These are phyloP conservation scores for Litocranius walleri DNA, from an alignment of 2,113 vertebrate genomes.

Conservation along the genomic window DNA sequence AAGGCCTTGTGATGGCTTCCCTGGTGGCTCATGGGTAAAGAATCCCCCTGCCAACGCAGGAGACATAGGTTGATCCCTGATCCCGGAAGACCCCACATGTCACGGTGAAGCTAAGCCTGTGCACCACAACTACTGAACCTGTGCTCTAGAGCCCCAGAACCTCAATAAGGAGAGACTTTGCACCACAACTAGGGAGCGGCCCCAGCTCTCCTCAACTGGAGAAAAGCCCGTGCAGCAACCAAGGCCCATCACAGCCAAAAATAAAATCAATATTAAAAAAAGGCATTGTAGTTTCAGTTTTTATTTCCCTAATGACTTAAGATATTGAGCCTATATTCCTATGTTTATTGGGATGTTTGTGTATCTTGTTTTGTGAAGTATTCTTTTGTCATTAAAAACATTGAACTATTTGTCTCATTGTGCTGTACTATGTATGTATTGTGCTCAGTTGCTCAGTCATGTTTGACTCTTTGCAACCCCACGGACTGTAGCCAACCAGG, in stretches of 20 bases:
- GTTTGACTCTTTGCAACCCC: not conserved
- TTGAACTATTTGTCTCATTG: not conserved
- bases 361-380: not conserved
- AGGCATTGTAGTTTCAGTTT: not conserved
- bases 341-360: not conserved
- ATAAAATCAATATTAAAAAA: not conserved
- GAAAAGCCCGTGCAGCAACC: not conserved
- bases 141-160: not conserved
- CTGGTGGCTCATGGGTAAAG: not conserved
- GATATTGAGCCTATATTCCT: not conserved
- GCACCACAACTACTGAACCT: not conserved
- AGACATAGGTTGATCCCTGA: not conserved
- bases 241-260: not conserved
- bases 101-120: not conserved
- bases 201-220: not conserved
- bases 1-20: not conserved
- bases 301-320: not conserved
- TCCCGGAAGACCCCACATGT: not conserved
- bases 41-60: not conserved
- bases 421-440: not conserved
- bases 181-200: not conserved
- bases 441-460: not conserved
- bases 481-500: not conserved
- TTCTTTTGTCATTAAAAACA: not conserved
- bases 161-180: not conserved